Evolutionary conservation across 2,797 vertebrate species (phyloP).

Genomic region (Uromys caudimaculatus): DNA sequence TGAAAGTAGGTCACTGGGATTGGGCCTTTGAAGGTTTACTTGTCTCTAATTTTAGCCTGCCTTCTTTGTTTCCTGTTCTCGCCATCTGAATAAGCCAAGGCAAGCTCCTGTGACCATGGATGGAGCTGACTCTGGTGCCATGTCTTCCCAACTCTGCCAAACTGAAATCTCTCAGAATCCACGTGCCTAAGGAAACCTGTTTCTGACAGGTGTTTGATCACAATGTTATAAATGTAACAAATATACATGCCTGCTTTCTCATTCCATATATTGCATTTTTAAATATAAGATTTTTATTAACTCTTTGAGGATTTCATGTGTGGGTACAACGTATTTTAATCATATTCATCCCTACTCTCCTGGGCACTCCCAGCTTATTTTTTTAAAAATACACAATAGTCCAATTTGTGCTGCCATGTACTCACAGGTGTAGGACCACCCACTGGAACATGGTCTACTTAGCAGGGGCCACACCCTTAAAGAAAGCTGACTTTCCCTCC

Average conservation of each 20-base stretch:
- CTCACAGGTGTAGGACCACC: background rate
- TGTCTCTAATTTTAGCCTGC: background rate
- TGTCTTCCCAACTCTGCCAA: background rate
- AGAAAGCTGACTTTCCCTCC: no score
- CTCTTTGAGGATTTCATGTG: background rate
- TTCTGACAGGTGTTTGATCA: background rate
- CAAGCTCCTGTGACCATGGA: background rate
- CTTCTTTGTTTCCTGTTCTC: background rate
- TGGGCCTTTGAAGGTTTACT: background rate
- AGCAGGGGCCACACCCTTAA: background rate
- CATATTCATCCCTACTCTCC: background rate
- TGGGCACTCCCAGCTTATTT: background rate
- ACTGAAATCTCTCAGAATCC: background rate
- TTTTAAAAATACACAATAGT: background rate
- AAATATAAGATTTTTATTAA: background rate
- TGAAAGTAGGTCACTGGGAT: background rate
- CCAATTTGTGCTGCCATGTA: background rate
- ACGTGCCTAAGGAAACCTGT: background rate
- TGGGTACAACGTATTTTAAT: background rate
- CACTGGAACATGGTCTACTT: no score
- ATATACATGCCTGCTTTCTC: background rate
- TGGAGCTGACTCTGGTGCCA: background rate
- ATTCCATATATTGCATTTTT: background rate
- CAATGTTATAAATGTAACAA: background rate
- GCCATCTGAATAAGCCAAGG: background rate